A percentile compares a stretch with the other conserved stretches of the same genome.
These are phyloP conservation scores for Megaustenia siamemsis DNA, from an alignment of 2,888 invertebrate genomes.

Conservation along the genomic window DNA sequence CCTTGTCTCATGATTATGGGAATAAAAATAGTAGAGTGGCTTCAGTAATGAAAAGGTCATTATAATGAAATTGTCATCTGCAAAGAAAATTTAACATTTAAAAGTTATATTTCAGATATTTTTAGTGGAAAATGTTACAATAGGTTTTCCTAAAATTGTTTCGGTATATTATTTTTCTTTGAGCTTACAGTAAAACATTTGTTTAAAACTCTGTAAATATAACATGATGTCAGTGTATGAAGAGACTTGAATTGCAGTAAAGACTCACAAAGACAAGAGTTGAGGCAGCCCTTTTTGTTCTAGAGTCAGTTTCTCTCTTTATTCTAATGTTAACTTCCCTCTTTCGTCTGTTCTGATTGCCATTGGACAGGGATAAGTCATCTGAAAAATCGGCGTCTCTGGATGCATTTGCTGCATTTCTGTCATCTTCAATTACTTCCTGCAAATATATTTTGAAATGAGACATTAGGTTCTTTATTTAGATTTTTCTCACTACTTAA, in stretches of 20 bases:
- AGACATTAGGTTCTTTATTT: too few relatives aligned
- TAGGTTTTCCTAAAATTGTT: too few relatives aligned
- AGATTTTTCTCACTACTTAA: too few relatives aligned
- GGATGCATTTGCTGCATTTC: neutral
- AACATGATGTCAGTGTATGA: neutral
- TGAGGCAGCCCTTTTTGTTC: conserved; percentile 39
- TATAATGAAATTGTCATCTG: too few relatives aligned
- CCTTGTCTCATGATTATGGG: too few relatives aligned
- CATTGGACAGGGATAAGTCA: neutral
- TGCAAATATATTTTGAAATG: conserved; percentile 12
- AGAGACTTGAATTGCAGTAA: neutral
- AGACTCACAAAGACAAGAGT: conserved; percentile 49
- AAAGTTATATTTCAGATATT: too few relatives aligned
- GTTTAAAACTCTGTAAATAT: neutral
- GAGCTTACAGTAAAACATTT: neutral
- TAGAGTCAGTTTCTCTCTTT: conserved; percentile 36
- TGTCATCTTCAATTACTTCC: conserved; percentile 22
- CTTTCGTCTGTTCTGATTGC: conserved; percentile 29
- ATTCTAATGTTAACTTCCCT: conserved; percentile 40
- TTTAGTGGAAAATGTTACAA: too few relatives aligned
- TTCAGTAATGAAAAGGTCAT: too few relatives aligned
- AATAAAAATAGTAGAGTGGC: too few relatives aligned
- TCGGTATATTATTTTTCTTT: neutral
- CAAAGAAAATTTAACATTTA: too few relatives aligned
- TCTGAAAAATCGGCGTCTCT: conserved; percentile 8